A percentile compares a stretch with the other conserved stretches of the same genome.
Evolutionary conservation across 2,888 invertebrate species (phyloP).

Genomic region (Spisula solida): DNA sequence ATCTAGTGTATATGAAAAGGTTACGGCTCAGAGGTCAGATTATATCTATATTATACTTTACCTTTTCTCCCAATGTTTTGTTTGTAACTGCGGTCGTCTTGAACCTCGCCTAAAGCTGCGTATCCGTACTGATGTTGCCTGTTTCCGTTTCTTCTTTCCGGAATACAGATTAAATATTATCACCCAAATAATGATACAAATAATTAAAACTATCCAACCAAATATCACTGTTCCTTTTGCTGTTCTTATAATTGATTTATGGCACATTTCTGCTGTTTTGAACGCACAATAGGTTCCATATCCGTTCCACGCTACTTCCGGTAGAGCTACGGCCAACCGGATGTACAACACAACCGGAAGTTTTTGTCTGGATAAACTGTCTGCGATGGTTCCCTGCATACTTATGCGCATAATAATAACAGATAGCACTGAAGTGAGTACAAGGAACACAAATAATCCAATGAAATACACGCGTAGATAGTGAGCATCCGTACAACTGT

Average conservation of each 20-base stretch:
- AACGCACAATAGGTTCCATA: constrained; percentile 66
- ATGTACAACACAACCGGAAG: constrained; percentile 58
- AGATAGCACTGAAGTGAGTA: constrained; percentile 56
- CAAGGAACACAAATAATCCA: constrained; percentile 62
- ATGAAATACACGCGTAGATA: constrained; percentile 63
- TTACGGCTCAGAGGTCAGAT: no score
- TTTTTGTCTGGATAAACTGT: constrained; percentile 51
- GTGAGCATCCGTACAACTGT: constrained; percentile 47
- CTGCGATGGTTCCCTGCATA: constrained; percentile 66
- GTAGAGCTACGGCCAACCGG: constrained; percentile 61
- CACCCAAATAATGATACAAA: constrained; percentile 91
- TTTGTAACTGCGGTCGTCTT: constrained; percentile 63
- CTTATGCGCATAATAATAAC: constrained; percentile 58
- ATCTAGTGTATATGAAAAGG: no score
- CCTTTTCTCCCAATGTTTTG: constrained; percentile 83
- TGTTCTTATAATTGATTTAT: constrained; percentile 76
- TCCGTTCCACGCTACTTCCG: constrained; percentile 67
- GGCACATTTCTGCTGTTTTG: constrained; percentile 72
- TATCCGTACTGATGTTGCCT: constrained; percentile 30
- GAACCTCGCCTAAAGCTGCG: constrained; percentile 66
- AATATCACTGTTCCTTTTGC: constrained; percentile 92
- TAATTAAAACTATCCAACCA: constrained; percentile 93
- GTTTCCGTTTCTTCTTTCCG: constrained; percentile 78
- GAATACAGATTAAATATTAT: constrained; percentile 95
- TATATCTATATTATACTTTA: constrained; percentile 50